These are phyloP conservation scores for Cryptotermes secundus DNA, from an alignment of 1,140 invertebrate species.

Conservation along the genomic window DNA sequence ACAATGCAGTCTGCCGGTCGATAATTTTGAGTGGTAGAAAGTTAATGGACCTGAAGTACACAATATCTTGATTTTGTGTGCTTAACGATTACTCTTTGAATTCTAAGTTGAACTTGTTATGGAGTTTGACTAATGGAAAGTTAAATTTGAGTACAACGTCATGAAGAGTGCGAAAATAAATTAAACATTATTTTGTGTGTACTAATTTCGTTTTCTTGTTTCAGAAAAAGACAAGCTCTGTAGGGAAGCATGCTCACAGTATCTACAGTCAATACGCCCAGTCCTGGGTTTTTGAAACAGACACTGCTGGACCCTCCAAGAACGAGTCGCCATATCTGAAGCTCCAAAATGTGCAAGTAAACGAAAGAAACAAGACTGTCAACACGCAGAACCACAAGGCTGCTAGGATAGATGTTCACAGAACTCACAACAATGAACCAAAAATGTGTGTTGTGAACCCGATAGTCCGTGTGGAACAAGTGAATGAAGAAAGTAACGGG, in stretches of 20 bases:
- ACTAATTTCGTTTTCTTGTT: constrained; percentile 31
- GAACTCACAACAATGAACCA: neutral
- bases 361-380: constrained; percentile 24
- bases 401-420: constrained; percentile 20
- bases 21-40: no score
- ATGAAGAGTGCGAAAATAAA: neutral
- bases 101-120: no score
- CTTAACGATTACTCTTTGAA: no score
- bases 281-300: constrained; percentile 50
- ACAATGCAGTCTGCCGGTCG: no score
- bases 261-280: constrained; percentile 49
- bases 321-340: constrained; percentile 41
- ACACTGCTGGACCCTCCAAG: constrained; percentile 33
- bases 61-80: no score
- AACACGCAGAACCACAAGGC: neutral
- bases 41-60: no score
- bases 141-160: no score
- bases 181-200: neutral
- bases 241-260: constrained; percentile 40
- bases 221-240: constrained; percentile 43
- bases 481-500: constrained; percentile 30
- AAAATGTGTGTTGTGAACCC: constrained; percentile 32
- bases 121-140: no score
- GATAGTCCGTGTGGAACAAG: constrained; percentile 33
- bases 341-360: constrained; percentile 34